Evolutionary conservation across 1,140 invertebrate genomes (phyloP).

Genomic region (Aphaenogaster ashmeadi): DNA sequence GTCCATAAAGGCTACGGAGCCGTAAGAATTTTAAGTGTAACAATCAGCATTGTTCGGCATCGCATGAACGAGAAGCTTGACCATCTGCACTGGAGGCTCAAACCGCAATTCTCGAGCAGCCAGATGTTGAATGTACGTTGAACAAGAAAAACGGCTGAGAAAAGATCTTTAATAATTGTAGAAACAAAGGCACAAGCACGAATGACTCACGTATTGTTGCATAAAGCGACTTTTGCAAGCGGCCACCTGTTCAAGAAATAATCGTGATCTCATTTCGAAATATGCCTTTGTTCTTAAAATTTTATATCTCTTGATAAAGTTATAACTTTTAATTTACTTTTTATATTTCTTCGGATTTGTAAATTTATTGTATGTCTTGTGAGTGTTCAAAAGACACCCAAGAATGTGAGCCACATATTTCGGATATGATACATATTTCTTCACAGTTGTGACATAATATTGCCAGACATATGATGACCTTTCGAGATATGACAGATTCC

Average conservation of each 20-base stretch:
- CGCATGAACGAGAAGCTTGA: conserved; percentile 60
- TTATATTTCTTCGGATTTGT: background rate
- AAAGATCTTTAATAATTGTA: conserved; percentile 32
- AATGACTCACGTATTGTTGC: conserved; percentile 38
- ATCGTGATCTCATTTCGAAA: background rate
- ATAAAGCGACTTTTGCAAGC: conserved; percentile 21
- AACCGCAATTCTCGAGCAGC: conserved; percentile 75
- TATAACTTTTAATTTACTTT: background rate
- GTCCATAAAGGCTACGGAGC: conserved; percentile 74
- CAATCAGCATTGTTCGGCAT: conserved; percentile 75
- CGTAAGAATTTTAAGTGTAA: conserved; percentile 78
- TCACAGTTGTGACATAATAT: background rate
- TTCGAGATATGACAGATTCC: background rate
- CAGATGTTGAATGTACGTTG: conserved; percentile 68
- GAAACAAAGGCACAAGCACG: conserved; percentile 1
- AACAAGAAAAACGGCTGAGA: conserved; percentile 20
- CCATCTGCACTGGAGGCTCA: conserved; percentile 75
- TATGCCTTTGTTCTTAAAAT: background rate
- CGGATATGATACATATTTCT: background rate
- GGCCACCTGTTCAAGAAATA: background rate
- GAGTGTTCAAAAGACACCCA: background rate
- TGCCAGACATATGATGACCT: background rate
- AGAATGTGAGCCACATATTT: background rate
- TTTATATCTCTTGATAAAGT: background rate
- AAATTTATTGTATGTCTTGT: background rate